Evolutionary conservation across 2,888 invertebrate genomes (phyloP).

Genomic region (Watsonalla cultraria): DNA sequence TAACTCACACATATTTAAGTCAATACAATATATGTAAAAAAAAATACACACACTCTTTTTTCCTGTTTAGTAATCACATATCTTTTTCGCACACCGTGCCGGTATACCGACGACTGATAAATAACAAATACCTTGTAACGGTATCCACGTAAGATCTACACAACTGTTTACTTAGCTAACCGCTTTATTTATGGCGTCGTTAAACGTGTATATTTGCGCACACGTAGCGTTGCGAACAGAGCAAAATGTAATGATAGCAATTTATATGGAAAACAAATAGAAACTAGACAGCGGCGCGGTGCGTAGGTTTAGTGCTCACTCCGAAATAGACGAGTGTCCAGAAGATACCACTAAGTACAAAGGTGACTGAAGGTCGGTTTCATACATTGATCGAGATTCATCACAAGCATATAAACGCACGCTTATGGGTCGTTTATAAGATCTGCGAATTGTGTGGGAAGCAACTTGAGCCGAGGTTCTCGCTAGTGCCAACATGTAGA

Average conservation of each 20-base stretch:
- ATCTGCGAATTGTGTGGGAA: too few species aligned
- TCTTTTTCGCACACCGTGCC: too few species aligned
- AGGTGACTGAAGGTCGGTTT: too few species aligned
- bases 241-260: constrained; percentile 43
- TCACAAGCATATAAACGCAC: too few species aligned
- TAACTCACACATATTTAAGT: too few species aligned
- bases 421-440: too few species aligned
- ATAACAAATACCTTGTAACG: background rate
- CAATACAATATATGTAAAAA: too few species aligned
- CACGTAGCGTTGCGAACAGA: constrained; percentile 32
- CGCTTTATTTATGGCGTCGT: constrained; percentile 20
- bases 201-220: constrained; percentile 33
- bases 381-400: too few species aligned
- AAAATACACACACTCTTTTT: too few species aligned
- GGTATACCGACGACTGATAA: background rate
- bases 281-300: constrained; percentile 42
- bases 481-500: too few species aligned
- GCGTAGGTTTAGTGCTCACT: constrained; percentile 58
- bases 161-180: constrained; percentile 24
- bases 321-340: constrained; percentile 50
- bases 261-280: constrained; percentile 58
- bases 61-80: too few species aligned
- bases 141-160: constrained; percentile 1
- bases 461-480: too few species aligned
- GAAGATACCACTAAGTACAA: constrained; percentile 21